phyloP scores from a whole-genome alignment of 2,888 invertebrate species.

The Trichopria drosophilae region DNA sequence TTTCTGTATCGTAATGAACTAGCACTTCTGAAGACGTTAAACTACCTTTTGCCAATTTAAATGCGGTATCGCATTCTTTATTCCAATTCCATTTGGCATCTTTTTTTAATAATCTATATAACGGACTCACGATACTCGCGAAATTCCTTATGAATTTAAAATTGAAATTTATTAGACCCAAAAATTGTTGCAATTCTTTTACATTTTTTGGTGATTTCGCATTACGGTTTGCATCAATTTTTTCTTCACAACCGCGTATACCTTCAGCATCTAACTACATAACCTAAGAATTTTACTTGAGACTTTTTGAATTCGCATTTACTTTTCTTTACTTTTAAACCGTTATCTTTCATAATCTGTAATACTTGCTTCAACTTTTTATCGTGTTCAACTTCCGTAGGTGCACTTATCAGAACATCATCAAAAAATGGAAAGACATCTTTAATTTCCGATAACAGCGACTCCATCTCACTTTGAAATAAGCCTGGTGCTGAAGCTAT shows the following conservation, averaged over 20 bases:
- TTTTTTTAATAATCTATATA: slow-evolving; percentile 39
- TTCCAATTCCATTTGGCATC: slow-evolving; percentile 29
- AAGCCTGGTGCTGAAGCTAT: slow-evolving; percentile 39
- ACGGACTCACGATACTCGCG: slow-evolving; percentile 36
- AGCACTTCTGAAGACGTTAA: slow-evolving; percentile 12
- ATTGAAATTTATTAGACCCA: slow-evolving; percentile 47
- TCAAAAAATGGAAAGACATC: slow-evolving; percentile 51
- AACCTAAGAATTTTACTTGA: slow-evolving; percentile 36
- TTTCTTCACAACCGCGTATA: slow-evolving; percentile 28
- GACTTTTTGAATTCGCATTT: slow-evolving; percentile 25
- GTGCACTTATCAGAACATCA: slow-evolving; percentile 52
- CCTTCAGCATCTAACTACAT: slow-evolving; percentile 33
- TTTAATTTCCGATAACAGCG: slow-evolving; percentile 43
- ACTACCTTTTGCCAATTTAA: slow-evolving; percentile 12
- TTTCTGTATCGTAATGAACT: slow-evolving; percentile 11
- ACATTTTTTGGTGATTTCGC: slow-evolving; percentile 34
- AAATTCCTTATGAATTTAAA: slow-evolving; percentile 41
- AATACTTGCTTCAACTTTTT: slow-evolving; percentile 31
- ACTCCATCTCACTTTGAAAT: slow-evolving; percentile 45
- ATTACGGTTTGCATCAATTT: slow-evolving; percentile 28
- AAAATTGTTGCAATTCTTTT: slow-evolving; percentile 35
- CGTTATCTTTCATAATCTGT: slow-evolving; percentile 7
- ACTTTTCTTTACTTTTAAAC: slow-evolving; percentile 18
- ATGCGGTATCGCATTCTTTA: slow-evolving; percentile 14
- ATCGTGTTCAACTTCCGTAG: slow-evolving; percentile 42